Conservation (phyloP, 2,113 vertebrate genomes). For the Anguilla japonica region DNA sequence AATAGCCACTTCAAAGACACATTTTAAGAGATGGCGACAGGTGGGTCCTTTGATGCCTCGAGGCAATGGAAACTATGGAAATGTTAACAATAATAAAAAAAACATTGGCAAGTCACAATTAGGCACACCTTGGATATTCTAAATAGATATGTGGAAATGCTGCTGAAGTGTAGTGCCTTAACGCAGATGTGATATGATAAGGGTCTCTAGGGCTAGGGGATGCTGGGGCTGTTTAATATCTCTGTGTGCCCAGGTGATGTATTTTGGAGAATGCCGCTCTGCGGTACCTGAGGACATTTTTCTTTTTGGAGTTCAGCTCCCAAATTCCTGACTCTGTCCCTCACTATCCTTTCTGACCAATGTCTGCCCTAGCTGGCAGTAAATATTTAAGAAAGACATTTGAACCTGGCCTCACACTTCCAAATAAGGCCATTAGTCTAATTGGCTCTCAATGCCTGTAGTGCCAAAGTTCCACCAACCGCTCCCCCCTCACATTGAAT, state of each 20-base stretch:
- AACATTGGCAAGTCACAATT: constrained; percentile 46
- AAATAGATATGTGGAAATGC: constrained; percentile 6
- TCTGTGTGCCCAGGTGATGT: constrained; percentile 42
- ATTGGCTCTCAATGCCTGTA: constrained; percentile 33
- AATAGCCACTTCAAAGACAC: background rate
- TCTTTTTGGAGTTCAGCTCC: constrained; percentile 52
- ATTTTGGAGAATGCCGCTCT: constrained; percentile 44
- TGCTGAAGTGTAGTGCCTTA: constrained; percentile 46
- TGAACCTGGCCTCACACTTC: constrained; percentile 48
- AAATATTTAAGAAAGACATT: constrained; percentile 58
- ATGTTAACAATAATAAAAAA: background rate
- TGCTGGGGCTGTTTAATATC: constrained; percentile 51
- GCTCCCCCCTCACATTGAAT: background rate
- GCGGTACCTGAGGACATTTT: constrained; percentile 47
- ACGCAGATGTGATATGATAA: constrained; percentile 62
- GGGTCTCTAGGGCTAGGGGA: constrained; percentile 49
- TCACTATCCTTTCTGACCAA: constrained; percentile 15
- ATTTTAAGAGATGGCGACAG: background rate
- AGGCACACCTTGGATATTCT: constrained; percentile 56
- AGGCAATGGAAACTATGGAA: no score
- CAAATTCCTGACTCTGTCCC: constrained; percentile 33
- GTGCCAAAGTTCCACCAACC: constrained; percentile 34
- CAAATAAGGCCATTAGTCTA: constrained; percentile 55
- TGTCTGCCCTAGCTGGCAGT: constrained; percentile 48
- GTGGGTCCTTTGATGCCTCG: no score